Conservation (phyloP, 1,140 invertebrate genomes). For the Drosophila sechellia region DNA sequence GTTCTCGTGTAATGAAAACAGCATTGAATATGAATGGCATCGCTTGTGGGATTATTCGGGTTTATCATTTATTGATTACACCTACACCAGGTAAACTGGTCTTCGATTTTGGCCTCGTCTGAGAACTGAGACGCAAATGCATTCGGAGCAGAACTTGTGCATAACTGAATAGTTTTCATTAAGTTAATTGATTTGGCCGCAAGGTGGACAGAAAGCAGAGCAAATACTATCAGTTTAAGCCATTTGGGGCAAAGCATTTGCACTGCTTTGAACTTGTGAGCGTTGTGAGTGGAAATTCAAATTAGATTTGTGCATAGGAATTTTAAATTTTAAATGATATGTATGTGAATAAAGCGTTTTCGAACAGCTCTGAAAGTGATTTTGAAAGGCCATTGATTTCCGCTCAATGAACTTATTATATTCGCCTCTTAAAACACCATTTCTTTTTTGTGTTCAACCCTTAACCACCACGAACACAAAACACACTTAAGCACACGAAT, state of each 20-base stretch:
- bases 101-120: conserved; percentile 11
- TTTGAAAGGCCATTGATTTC: neutral
- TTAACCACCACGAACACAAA: neutral
- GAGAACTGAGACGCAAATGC: conserved; percentile 22
- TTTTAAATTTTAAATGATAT: neutral
- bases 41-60: conserved; percentile 26
- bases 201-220: conserved; percentile 1
- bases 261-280: neutral
- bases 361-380: no score
- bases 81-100: conserved; percentile 11
- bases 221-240: conserved; percentile 5
- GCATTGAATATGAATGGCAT: conserved; percentile 52
- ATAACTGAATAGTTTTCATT: conserved; percentile 68
- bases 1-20: conserved; percentile 55
- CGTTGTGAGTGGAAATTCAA: neutral
- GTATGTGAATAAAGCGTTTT: no score
- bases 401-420: neutral
- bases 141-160: conserved; percentile 50
- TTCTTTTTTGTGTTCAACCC: no score
- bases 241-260: neutral
- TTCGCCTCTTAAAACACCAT: no score
- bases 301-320: neutral
- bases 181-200: conserved; percentile 63
- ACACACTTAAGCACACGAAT: conserved; percentile 7
- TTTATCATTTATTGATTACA: conserved; percentile 52